Evolutionary conservation across 2,888 invertebrate genomes (phyloP).

Genomic region (Polydrusus pterygomalis): DNA sequence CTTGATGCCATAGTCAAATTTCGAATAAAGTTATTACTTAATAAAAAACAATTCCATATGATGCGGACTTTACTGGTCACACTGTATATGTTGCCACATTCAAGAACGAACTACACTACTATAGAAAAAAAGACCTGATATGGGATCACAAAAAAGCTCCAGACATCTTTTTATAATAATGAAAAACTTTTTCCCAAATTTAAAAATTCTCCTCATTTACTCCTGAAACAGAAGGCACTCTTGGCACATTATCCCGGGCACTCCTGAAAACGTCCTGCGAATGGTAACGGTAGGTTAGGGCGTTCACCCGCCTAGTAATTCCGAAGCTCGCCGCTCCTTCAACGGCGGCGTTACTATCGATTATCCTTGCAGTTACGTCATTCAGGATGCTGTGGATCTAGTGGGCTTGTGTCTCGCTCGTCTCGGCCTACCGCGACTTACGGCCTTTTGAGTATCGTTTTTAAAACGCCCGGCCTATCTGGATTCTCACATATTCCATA

Average conservation of each 20-base stretch:
- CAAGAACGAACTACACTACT: too few relatives aligned
- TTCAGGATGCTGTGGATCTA: conserved; percentile 69
- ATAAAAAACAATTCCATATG: too few relatives aligned
- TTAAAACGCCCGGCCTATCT: conserved; percentile 50
- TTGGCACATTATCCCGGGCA: conserved; percentile 51
- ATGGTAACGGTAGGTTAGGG: conserved; percentile 63
- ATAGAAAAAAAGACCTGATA: too few relatives aligned
- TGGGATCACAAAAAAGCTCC: too few relatives aligned
- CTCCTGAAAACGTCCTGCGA: conserved; percentile 51
- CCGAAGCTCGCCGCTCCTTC: conserved; percentile 63
- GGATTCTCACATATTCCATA: conserved; percentile 45
- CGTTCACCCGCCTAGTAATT: conserved; percentile 69
- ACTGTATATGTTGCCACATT: too few relatives aligned
- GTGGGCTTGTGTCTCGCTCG: conserved; percentile 65
- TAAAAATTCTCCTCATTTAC: conserved; percentile 19
- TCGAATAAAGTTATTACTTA: too few relatives aligned
- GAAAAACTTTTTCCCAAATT: background rate
- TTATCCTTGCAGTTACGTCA: conserved; percentile 71
- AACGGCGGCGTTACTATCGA: conserved; percentile 71
- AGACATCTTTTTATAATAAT: background rate
- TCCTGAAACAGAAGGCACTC: conserved; percentile 21
- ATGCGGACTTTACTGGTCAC: too few relatives aligned
- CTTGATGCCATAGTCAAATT: too few relatives aligned
- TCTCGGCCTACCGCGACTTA: conserved; percentile 62
- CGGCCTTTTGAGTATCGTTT: conserved; percentile 54